Percentiles rank a stretch among this genome's conserved stretches.
These are phyloP conservation scores for Trissoscelio sp. DNA, from an alignment of 2,888 invertebrate genomes.

Conservation along the genomic window DNA sequence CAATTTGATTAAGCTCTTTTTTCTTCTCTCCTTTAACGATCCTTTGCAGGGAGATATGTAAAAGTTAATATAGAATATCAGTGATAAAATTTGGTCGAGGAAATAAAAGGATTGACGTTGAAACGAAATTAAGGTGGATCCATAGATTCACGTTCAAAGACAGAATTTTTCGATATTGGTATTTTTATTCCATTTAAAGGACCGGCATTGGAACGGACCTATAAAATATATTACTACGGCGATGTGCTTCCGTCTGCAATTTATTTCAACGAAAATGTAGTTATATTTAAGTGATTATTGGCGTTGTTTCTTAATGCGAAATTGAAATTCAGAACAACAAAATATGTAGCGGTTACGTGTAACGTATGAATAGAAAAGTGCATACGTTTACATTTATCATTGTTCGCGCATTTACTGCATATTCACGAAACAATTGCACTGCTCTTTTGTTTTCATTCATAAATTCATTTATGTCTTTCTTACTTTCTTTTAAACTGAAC, in stretches of 20 bases:
- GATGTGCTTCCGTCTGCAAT: slow-evolving; percentile 34
- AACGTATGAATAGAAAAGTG: slow-evolving; percentile 30
- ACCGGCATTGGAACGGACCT: slow-evolving; percentile 15
- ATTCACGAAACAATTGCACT: slow-evolving; percentile 27
- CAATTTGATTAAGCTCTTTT: slow-evolving; percentile 2
- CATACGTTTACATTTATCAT: slow-evolving; percentile 39
- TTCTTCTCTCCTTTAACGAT: neutral
- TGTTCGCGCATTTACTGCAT: slow-evolving; percentile 34
- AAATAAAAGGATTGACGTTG: slow-evolving; percentile 38
- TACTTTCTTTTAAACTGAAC: slow-evolving; percentile 20
- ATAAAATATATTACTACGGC: slow-evolving; percentile 39
- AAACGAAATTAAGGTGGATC: slow-evolving; percentile 33
- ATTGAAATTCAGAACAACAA: slow-evolving; percentile 17
- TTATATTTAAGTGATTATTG: slow-evolving; percentile 35
- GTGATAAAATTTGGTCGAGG: slow-evolving; percentile 19
- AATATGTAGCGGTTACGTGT: slow-evolving; percentile 23
- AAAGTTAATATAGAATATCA: slow-evolving; percentile 28
- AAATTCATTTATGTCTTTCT: slow-evolving; percentile 40
- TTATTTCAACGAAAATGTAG: slow-evolving; percentile 33
- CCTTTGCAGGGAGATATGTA: neutral
- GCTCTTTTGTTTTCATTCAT: slow-evolving; percentile 36
- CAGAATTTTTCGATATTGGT: slow-evolving; percentile 36
- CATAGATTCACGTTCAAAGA: slow-evolving; percentile 28
- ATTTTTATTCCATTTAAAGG: slow-evolving; percentile 44
- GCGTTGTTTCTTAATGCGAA: slow-evolving; percentile 25